Percentiles rank a stretch among this genome's conserved stretches.
Conservation (phyloP, 2,888 invertebrate species). For the Nemotelus nigrinus region DNA sequence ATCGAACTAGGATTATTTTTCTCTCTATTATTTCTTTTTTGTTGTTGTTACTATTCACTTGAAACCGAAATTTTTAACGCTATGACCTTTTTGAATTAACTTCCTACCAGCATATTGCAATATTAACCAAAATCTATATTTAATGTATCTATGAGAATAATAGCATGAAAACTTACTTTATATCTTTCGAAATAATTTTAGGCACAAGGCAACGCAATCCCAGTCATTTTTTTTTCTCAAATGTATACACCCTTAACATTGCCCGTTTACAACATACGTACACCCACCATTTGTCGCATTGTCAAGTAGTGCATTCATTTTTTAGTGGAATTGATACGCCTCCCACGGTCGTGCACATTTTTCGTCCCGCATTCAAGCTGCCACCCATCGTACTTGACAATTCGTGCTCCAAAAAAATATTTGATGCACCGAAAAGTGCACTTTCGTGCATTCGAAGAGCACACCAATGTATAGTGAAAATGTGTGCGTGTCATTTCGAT, state of each 20-base stretch:
- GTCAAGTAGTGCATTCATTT: slow-evolving; percentile 31
- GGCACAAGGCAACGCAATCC: slow-evolving; percentile 39
- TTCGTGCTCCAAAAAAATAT: slow-evolving; percentile 1
- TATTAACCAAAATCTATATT: too few relatives aligned
- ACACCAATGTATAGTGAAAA: neutral
- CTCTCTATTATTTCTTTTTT: too few relatives aligned
- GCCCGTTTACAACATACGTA: neutral
- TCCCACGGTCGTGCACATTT: slow-evolving; percentile 16
- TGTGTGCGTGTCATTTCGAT: slow-evolving; percentile 15
- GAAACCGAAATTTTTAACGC: too few relatives aligned
- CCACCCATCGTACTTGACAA: slow-evolving; percentile 2
- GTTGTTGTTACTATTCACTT: too few relatives aligned
- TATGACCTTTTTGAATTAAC: too few relatives aligned
- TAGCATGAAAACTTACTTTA: neutral
- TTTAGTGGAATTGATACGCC: slow-evolving; percentile 32
- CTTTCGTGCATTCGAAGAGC: slow-evolving; percentile 35
- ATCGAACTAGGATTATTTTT: too few relatives aligned
- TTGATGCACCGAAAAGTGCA: slow-evolving; percentile 43
- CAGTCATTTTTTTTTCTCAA: slow-evolving; percentile 16
- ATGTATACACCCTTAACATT: slow-evolving; percentile 11
- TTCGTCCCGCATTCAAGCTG: neutral
- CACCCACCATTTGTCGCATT: slow-evolving; percentile 24
- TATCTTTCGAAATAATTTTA: slow-evolving; percentile 40
- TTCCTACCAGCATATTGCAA: too few relatives aligned
- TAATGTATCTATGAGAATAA: too few relatives aligned